These are phyloP conservation scores for Mellivora capensis DNA, from an alignment of 2,113 vertebrate species.

Conservation along the genomic window DNA sequence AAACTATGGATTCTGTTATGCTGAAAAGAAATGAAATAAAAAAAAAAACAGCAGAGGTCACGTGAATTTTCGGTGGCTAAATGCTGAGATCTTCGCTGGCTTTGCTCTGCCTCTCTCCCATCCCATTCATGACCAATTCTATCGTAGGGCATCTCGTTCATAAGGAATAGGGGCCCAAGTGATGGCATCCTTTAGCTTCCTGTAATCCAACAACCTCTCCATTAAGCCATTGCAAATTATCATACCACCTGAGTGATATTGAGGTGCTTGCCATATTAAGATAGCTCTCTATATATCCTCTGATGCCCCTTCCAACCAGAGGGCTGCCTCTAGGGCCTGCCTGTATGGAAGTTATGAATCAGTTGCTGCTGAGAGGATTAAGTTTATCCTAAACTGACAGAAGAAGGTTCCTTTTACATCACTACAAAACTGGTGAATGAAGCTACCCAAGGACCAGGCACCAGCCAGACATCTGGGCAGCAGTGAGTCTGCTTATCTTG, in stretches of 20 bases:
- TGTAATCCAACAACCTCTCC: not conserved
- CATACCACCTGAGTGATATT: not conserved
- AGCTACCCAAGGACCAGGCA: not conserved
- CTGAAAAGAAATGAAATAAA: too few relatives aligned
- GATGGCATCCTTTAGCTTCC: not conserved
- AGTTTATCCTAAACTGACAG: not conserved
- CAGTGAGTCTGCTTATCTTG: not conserved
- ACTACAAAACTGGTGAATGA: not conserved
- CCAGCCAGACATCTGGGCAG: constrained; percentile 11
- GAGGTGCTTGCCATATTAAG: not conserved
- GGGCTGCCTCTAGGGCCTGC: not conserved
- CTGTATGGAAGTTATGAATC: constrained; percentile 30
- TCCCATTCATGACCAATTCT: not conserved
- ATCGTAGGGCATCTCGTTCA: not conserved
- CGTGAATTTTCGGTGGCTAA: not conserved
- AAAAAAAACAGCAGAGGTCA: not conserved
- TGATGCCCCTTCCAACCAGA: not conserved
- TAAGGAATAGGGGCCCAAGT: not conserved
- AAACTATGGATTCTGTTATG: too few relatives aligned
- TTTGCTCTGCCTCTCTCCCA: not conserved
- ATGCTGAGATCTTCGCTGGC: not conserved
- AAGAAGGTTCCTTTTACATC: constrained; percentile 20
- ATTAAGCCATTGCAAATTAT: not conserved
- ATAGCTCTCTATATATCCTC: not conserved
- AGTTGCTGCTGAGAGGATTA: not conserved